phyloP scores from a whole-genome alignment of 2,113 vertebrate species.

The human (Homo sapiens) region GRCh38 chr18:46011001-46011500 shows the following conservation, averaged over 20 bases:
- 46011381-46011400: neutral
- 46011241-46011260: constrained; percentile 92
- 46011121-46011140: neutral
- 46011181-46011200: constrained; percentile 92
- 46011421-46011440: neutral
- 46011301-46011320: neutral
- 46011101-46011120: neutral
- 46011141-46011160: neutral
- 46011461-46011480: neutral
- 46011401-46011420: neutral
- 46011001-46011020: neutral
- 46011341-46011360: neutral
- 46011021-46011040: neutral
- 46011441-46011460: neutral
- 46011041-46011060: neutral
- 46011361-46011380: neutral
- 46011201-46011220: constrained; percentile 96
- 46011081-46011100: neutral
- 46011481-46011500: neutral
- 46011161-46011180: constrained; percentile 74
- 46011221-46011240: constrained; percentile 94
- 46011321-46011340: neutral
- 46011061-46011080: neutral
- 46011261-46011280: constrained; percentile 90
- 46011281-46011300: constrained; percentile 85